These are phyloP conservation scores for Ranitomeya variabilis DNA, from an alignment of 2,113 vertebrate genomes.

Conservation along the genomic window DNA sequence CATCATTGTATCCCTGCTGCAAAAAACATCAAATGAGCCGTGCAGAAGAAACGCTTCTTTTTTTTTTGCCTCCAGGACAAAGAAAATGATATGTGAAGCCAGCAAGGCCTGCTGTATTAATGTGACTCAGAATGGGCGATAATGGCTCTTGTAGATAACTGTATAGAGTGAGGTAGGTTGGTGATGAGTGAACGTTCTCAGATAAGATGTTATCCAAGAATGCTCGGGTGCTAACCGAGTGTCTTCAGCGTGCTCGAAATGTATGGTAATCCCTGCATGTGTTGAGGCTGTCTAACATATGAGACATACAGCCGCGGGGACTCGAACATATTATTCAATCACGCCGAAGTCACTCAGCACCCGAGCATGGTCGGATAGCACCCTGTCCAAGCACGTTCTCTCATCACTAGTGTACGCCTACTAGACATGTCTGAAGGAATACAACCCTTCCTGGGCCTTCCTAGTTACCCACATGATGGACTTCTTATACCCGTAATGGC, in stretches of 20 bases:
- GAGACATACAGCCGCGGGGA: too few relatives aligned
- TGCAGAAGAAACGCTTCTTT: slow-evolving; percentile 14
- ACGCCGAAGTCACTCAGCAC: too few relatives aligned
- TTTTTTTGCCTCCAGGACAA: slow-evolving; percentile 23
- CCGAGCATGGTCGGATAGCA: too few relatives aligned
- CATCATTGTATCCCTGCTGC: slow-evolving; percentile 33
- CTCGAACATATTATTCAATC: too few relatives aligned
- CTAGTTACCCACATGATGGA: not conserved
- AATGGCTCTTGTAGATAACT: slow-evolving; percentile 19
- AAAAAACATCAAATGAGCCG: slow-evolving; percentile 39
- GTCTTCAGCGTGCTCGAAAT: too few relatives aligned
- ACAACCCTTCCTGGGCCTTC: not conserved
- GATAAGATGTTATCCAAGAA: too few relatives aligned
- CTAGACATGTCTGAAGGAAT: not conserved
- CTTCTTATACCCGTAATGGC: not conserved
- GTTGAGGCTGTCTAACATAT: too few relatives aligned
- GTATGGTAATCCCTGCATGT: too few relatives aligned
- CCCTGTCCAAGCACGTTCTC: too few relatives aligned
- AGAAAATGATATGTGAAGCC: slow-evolving; percentile 39
- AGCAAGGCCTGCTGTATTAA: slow-evolving; percentile 2
- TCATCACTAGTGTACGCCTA: not conserved
- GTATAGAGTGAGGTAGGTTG: not conserved
- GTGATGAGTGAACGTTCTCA: too few relatives aligned
- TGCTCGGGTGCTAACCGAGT: too few relatives aligned
- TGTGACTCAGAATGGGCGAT: not conserved